A percentile compares a stretch with the other conserved stretches of the same genome.
phyloP scores from a whole-genome alignment of 2,113 vertebrate species.

The Chitala chitala region DNA sequence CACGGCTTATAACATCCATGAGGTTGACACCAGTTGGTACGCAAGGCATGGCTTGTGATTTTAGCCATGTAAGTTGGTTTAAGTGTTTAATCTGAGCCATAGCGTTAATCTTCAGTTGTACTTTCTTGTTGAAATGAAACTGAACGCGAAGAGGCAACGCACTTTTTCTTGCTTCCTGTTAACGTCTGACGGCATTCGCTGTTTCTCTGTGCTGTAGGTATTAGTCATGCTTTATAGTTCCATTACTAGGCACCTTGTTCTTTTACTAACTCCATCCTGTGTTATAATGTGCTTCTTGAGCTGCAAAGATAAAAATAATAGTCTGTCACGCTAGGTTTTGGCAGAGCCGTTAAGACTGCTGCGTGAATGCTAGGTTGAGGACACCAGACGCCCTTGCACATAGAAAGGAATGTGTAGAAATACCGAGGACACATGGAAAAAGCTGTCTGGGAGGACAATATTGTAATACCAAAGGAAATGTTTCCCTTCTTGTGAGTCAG shows the following conservation, averaged over 20 bases:
- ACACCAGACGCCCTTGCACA: conserved; percentile 35
- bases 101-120: conserved; percentile 21
- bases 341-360: conserved; percentile 39
- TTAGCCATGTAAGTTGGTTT: conserved; percentile 34
- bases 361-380: conserved; percentile 40
- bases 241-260: conserved; percentile 64
- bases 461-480: neutral
- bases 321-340: conserved; percentile 51
- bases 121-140: conserved; percentile 3
- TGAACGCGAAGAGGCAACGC: conserved; percentile 28
- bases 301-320: conserved; percentile 67
- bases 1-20: neutral
- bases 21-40: neutral
- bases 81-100: conserved; percentile 43
- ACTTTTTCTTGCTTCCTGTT: conserved; percentile 45
- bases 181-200: conserved; percentile 49
- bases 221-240: conserved; percentile 66
- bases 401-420: too few relatives aligned
- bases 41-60: neutral
- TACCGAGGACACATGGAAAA: neutral
- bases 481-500: neutral
- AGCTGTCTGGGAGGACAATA: neutral
- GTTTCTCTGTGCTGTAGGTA: conserved; percentile 54
- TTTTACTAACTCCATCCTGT: conserved; percentile 54
- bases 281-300: conserved; percentile 62